Conservation (phyloP, 2,113 vertebrate species). For the Zapornia atra region DNA sequence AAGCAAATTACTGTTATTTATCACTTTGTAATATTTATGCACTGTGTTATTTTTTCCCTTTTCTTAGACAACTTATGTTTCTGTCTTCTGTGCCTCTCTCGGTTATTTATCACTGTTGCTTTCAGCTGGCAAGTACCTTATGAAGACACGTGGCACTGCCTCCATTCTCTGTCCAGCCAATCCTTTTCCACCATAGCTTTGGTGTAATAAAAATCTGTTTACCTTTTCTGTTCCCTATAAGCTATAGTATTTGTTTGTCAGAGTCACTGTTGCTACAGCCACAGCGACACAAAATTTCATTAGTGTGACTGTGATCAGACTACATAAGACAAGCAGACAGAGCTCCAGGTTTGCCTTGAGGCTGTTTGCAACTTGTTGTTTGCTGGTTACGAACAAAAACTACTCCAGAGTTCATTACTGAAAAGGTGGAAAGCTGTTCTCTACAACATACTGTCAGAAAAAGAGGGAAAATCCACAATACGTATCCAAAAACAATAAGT, state of each 20-base stretch:
- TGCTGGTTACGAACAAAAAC: neutral
- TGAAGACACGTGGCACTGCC: neutral
- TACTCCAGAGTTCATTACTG: neutral
- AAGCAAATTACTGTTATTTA: neutral
- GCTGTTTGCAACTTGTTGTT: neutral
- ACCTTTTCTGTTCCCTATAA: neutral
- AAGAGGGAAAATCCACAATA: neutral
- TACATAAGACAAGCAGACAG: neutral
- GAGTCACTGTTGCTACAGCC: neutral
- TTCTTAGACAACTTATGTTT: neutral
- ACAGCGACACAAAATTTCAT: neutral
- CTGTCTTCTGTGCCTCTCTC: neutral
- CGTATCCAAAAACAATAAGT: neutral
- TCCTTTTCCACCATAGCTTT: neutral
- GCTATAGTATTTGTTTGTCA: neutral
- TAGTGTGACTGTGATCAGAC: neutral
- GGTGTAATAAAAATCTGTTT: fast-evolving
- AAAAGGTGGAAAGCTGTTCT: neutral
- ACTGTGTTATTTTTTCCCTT: neutral
- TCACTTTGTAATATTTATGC: neutral
- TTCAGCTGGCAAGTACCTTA: neutral
- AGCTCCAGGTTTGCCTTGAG: neutral
- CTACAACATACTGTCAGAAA: neutral
- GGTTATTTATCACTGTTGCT: neutral
- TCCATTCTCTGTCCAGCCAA: neutral